phyloP scores from a whole-genome alignment of 2,888 invertebrate genomes.

The Anoplius nigerrimus region DNA sequence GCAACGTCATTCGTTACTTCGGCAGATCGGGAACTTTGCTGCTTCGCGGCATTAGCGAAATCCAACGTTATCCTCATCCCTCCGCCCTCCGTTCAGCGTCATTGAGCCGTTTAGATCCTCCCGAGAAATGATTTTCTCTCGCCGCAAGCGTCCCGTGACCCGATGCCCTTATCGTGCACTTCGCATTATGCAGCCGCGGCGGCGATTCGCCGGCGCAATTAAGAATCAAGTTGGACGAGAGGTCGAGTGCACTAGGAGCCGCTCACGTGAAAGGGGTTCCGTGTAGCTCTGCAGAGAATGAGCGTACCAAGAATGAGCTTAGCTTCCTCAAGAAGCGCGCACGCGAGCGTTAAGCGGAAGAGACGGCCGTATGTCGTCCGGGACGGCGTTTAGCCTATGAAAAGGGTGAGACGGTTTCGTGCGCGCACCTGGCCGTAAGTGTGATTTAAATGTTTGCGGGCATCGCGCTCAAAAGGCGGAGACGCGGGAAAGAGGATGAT shows the following conservation, averaged over 20 bases:
- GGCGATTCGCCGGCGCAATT: constrained; percentile 18
- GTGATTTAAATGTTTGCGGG: constrained; percentile 27
- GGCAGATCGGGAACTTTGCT: too few species aligned
- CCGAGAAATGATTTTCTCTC: too few species aligned
- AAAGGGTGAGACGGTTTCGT: constrained; percentile 1
- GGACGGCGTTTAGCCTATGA: background rate
- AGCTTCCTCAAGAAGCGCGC: background rate
- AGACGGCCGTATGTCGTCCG: background rate
- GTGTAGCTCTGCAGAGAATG: constrained; percentile 19
- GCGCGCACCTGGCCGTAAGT: constrained; percentile 7
- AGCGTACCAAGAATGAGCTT: constrained; percentile 27
- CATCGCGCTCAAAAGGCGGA: constrained; percentile 1
- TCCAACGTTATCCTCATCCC: too few species aligned
- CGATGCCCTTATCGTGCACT: constrained; percentile 18
- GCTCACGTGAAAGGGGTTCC: constrained; percentile 22
- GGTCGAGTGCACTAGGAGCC: background rate
- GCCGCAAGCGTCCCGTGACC: background rate
- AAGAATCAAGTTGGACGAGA: constrained; percentile 22
- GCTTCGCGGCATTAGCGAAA: too few species aligned
- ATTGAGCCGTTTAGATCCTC: too few species aligned
- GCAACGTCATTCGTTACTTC: too few species aligned
- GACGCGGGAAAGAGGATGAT: background rate
- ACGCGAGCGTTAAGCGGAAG: background rate
- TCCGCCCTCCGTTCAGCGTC: too few species aligned
- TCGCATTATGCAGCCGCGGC: constrained; percentile 23